Conservation (phyloP, 2,888 invertebrate genomes). For the Escarpia spicata region DNA sequence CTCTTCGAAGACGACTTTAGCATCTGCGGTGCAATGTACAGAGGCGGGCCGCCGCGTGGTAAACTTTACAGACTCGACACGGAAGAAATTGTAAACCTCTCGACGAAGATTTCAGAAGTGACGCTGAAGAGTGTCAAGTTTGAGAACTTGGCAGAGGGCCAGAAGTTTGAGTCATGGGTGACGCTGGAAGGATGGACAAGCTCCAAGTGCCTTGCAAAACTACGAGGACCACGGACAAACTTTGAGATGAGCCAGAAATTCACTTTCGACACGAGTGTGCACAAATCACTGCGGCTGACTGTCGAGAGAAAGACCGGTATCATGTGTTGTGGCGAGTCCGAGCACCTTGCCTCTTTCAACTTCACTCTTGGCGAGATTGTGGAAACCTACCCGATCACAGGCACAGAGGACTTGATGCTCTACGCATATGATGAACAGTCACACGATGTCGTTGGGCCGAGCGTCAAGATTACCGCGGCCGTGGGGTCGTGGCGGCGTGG, state of each 20-base stretch:
- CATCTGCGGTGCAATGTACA: constrained; percentile 66
- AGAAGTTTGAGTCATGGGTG: constrained; percentile 50
- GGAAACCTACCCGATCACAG: constrained; percentile 42
- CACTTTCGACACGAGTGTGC: constrained; percentile 63
- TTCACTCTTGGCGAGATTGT: constrained; percentile 51
- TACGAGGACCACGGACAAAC: constrained; percentile 45
- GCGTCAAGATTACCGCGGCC: constrained; percentile 45
- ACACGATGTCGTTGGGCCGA: constrained; percentile 50
- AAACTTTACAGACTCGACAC: constrained; percentile 61
- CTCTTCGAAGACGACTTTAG: constrained; percentile 64
- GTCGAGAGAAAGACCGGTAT: constrained; percentile 59
- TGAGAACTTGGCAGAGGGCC: constrained; percentile 37
- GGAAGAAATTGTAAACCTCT: constrained; percentile 53
- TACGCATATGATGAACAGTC: constrained; percentile 32
- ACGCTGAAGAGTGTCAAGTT: constrained; percentile 40
- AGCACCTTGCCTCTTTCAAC: constrained; percentile 54
- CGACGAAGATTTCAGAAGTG: constrained; percentile 58
- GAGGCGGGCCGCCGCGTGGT: constrained; percentile 65
- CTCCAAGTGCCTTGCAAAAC: constrained; percentile 35
- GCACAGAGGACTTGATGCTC: constrained; percentile 29
- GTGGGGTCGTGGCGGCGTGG: constrained; percentile 51
- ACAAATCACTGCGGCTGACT: constrained; percentile 56
- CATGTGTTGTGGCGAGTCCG: constrained; percentile 53
- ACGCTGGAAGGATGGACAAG: constrained; percentile 24
- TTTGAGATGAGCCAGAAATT: constrained; percentile 63